phyloP scores from a whole-genome alignment of 2,113 vertebrate genomes.

The Cinclus cinclus region DNA sequence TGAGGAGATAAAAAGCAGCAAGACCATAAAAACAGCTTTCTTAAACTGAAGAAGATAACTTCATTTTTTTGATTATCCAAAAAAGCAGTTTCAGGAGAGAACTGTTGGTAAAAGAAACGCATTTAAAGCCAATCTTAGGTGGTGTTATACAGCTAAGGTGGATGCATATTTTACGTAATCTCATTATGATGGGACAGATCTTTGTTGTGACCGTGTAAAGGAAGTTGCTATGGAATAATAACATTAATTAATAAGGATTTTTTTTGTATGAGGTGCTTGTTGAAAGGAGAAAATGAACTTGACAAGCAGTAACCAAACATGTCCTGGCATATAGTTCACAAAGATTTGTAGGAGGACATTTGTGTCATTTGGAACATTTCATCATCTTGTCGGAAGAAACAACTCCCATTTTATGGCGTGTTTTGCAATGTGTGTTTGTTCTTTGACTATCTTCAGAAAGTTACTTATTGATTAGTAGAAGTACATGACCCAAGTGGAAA shows the following conservation, averaged over 20 bases:
- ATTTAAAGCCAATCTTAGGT: neutral
- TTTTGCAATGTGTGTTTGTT: conserved; percentile 1
- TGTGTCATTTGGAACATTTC: conserved; percentile 11
- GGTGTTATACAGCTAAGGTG: neutral
- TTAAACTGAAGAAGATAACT: neutral
- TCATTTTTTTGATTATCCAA: conserved; percentile 3
- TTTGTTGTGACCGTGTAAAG: conserved; percentile 27
- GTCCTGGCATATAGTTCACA: conserved; percentile 13
- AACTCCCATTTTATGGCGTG: neutral
- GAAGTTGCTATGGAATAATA: conserved; percentile 44
- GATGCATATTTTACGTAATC: neutral
- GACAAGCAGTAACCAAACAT: neutral
- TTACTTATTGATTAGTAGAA: neutral
- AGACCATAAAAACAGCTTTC: neutral
- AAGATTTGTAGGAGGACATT: conserved; percentile 14
- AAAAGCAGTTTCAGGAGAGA: neutral
- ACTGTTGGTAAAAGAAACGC: neutral
- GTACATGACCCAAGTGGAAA: neutral
- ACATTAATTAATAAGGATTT: conserved; percentile 29
- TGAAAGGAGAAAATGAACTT: conserved; percentile 26
- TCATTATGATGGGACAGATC: neutral
- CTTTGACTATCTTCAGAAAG: neutral
- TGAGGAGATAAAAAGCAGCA: conserved; percentile 43
- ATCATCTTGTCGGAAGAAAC: neutral
- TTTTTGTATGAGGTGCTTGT: conserved; percentile 9